Percentiles rank a stretch among this genome's conserved stretches.
These are phyloP conservation scores for Takifugu flavidus DNA, from an alignment of 2,113 vertebrate genomes.

Conservation along the genomic window DNA sequence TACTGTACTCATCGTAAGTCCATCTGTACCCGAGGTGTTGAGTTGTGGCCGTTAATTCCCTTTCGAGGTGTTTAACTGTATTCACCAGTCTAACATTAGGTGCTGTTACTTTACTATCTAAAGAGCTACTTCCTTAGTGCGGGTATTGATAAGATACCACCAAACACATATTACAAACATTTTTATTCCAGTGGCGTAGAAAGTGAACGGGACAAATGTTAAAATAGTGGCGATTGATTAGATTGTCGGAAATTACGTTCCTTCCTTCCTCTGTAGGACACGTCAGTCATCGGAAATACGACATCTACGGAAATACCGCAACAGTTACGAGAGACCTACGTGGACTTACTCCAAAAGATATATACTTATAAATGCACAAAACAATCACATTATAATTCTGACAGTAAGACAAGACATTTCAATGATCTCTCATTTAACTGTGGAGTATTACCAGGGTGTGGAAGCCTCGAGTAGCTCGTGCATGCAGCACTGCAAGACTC, in stretches of 20 bases:
- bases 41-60: too few relatives aligned
- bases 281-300: conserved; percentile 28
- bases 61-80: too few relatives aligned
- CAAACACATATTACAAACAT: too few relatives aligned
- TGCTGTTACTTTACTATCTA: neutral
- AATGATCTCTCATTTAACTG: too few relatives aligned
- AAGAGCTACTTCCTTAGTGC: neutral
- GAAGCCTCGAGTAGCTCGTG: neutral
- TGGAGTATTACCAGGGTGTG: neutral
- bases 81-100: too few relatives aligned
- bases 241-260: neutral
- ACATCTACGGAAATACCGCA: neutral
- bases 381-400: too few relatives aligned
- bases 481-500: conserved; percentile 21
- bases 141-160: neutral
- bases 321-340: neutral
- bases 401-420: too few relatives aligned
- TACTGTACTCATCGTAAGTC: too few relatives aligned
- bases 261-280: conserved; percentile 26
- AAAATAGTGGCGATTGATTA: too few relatives aligned
- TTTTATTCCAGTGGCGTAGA: too few relatives aligned
- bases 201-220: too few relatives aligned
- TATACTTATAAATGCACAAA: neutral
- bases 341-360: neutral
- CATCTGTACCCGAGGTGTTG: too few relatives aligned